Evolutionary conservation across 1,140 invertebrate genomes (phyloP), one percentile per base, ranked within the genome.

Genomic region (Caenorhabditis briggsae): DNA sequence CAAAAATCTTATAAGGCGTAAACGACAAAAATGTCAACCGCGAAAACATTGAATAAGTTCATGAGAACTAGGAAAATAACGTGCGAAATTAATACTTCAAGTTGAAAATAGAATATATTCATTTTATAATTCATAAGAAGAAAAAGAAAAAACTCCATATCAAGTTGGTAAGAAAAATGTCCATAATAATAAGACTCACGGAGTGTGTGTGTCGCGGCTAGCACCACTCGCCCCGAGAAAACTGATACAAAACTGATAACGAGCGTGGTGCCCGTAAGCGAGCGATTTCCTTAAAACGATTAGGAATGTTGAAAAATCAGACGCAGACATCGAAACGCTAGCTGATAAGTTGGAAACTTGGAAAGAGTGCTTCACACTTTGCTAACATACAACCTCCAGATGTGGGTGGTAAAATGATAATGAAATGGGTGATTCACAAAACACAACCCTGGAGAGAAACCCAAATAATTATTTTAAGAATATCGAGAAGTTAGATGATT

Each of bases 401-500:
- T 78, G 70, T 78, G 70, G 70, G 70, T 78, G 70, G 70, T 50
- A 78, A 78, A 78, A 25, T 78, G 70, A 78, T 78, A 78, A 78
- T 78, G 33, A 78, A 53, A 78, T 53, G 12, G 46, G 70, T 78
- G 70, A 78, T 78, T 78, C 70, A 78, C 70, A 78, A 18, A n/a
- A 78, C 46, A 50, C 18, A 50, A 3, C 20, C 46, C 50, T 16
- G 70, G 70, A 78, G 53, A 70, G 64, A 9, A 16, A 25, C 46
- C 9, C 2, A 1, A 33, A 33, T 2, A 23, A 11, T 50, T 12
- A 78, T 46, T 6, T 46, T 8, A 53, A 50, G 2, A 78, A 53
- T 1, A 33, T 1, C 50, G 46, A 48, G 64, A 43, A 46, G 64
- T 78, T 78, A 78, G 14, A 53, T 25, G 23, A 20, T 78, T 78